Conservation (phyloP, 2,797 vertebrate species). For the Euphonia xanthogaster region DNA sequence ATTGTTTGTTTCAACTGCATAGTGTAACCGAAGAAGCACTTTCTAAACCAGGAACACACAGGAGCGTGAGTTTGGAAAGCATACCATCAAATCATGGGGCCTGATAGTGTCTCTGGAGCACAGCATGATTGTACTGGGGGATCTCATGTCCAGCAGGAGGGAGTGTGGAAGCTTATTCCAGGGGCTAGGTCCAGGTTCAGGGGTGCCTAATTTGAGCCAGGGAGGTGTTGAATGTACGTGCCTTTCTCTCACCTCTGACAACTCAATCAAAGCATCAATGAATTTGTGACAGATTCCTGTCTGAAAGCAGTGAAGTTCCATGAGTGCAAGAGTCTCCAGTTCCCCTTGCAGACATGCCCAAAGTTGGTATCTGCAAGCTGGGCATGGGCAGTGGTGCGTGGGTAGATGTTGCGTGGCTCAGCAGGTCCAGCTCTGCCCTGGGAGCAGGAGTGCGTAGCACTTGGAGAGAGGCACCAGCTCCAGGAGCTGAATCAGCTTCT, state of each 20-base stretch:
- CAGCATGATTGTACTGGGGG: neutral
- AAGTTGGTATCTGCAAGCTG: neutral
- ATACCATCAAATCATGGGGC: fast-evolving
- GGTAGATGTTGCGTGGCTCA: fast-evolving
- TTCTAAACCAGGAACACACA: neutral
- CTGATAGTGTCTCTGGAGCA: neutral
- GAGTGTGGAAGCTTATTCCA: neutral
- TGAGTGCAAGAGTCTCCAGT: fast-evolving
- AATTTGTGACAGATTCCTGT: neutral
- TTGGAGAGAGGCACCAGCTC: neutral
- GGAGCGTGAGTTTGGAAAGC: neutral
- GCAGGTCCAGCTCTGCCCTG: neutral
- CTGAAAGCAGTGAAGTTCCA: neutral
- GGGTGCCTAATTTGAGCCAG: neutral
- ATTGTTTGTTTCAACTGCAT: neutral
- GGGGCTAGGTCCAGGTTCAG: neutral
- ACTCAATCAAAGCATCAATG: neutral
- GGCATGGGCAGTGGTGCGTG: fast-evolving
- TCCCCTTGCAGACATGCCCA: fast-evolving
- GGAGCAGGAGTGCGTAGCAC: fast-evolving
- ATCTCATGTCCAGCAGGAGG: neutral
- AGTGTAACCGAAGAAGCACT: neutral
- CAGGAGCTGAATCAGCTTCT: neutral
- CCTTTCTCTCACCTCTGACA: fast-evolving
- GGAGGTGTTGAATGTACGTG: fast-evolving